These are phyloP conservation scores for Pycnomerus fuliginosus DNA, from an alignment of 2,888 invertebrate species.

Conservation along the genomic window DNA sequence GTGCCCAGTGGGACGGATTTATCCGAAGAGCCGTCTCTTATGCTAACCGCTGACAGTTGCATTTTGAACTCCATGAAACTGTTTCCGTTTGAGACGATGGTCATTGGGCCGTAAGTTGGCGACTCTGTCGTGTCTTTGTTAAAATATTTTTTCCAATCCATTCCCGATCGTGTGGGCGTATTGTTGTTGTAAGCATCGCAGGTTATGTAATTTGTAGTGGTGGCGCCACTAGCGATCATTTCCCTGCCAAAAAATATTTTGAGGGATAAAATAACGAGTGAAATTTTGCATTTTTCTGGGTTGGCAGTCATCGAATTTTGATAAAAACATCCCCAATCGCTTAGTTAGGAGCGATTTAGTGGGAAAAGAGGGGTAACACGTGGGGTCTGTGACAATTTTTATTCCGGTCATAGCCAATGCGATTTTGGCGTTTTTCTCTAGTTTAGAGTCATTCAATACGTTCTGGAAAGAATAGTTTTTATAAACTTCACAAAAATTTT, in stretches of 20 bases:
- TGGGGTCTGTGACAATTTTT: too few species aligned
- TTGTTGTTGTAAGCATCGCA: slow-evolving; percentile 79
- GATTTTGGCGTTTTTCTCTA: neutral
- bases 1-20: slow-evolving; percentile 70
- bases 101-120: slow-evolving; percentile 69
- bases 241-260: slow-evolving; percentile 55
- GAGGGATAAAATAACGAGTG: neutral
- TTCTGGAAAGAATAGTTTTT: too few species aligned
- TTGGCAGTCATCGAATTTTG: too few species aligned
- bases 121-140: slow-evolving; percentile 62
- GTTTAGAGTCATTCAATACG: too few species aligned
- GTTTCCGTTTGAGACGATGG: slow-evolving; percentile 65
- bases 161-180: slow-evolving; percentile 65
- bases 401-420: too few species aligned
- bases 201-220: slow-evolving; percentile 64
- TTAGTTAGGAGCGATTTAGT: too few species aligned
- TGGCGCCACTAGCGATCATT: slow-evolving; percentile 66
- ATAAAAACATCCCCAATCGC: too few species aligned
- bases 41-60: slow-evolving; percentile 68
- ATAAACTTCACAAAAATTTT: too few species aligned
- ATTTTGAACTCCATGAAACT: slow-evolving; percentile 76
- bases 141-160: slow-evolving; percentile 70
- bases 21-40: slow-evolving; percentile 71
- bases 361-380: too few species aligned
- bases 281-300: slow-evolving; percentile 3